Conservation (phyloP, 2,113 vertebrate genomes). For the Bos indicus region DNA sequence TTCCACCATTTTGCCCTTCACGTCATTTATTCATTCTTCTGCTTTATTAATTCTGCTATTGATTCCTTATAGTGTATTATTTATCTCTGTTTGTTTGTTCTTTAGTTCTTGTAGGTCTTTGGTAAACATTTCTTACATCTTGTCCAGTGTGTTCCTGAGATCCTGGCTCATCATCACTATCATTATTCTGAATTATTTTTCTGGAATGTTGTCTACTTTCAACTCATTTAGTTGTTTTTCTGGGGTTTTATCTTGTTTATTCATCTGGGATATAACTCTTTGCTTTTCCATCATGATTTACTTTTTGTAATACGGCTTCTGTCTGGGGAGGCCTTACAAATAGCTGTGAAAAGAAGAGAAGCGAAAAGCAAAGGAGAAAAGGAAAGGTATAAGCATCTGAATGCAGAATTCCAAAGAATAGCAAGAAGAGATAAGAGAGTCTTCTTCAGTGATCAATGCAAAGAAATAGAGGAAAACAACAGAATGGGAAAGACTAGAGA, state of each 20-base stretch:
- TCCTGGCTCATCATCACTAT: background rate
- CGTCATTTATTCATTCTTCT: background rate
- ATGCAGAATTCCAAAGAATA: too few relatives aligned
- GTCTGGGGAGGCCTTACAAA: too few relatives aligned
- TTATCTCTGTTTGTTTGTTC: background rate
- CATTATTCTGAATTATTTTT: background rate
- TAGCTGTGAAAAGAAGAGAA: too few relatives aligned
- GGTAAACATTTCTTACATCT: background rate
- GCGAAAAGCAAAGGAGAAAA: too few relatives aligned
- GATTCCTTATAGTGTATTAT: background rate
- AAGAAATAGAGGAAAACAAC: too few relatives aligned
- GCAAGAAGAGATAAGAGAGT: too few relatives aligned
- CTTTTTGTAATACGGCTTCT: background rate
- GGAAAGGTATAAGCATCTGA: too few relatives aligned
- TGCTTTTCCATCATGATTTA: background rate
- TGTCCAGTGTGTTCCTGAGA: background rate
- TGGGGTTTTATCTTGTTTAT: background rate
- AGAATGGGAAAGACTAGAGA: too few relatives aligned
- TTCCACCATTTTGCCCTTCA: background rate
- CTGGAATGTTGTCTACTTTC: background rate
- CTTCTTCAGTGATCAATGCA: too few relatives aligned
- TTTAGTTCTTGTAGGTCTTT: background rate
- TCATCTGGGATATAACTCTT: background rate
- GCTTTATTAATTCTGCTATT: background rate
- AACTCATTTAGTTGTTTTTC: background rate